phyloP scores from a whole-genome alignment of 1,140 invertebrate species.

The Stegodyphus dumicola region DNA sequence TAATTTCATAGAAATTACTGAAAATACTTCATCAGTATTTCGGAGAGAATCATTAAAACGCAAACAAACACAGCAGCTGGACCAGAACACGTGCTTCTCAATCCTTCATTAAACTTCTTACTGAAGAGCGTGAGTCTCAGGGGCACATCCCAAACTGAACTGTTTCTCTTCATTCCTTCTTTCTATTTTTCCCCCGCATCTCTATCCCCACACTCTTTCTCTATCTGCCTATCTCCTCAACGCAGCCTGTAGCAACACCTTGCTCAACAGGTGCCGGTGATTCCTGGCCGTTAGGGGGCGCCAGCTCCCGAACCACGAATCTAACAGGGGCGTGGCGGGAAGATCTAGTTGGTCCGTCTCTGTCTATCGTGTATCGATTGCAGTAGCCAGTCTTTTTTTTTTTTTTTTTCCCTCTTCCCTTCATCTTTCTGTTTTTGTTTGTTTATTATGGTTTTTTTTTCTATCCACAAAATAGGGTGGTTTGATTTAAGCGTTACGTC shows the following conservation, averaged over 20 bases:
- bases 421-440: slow-evolving; percentile 2
- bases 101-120: slow-evolving; percentile 48
- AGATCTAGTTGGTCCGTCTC: slow-evolving; percentile 50
- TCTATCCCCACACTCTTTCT: slow-evolving; percentile 19
- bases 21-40: neutral
- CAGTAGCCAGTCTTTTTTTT: slow-evolving; percentile 40
- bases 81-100: slow-evolving; percentile 36
- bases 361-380: slow-evolving; percentile 26
- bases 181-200: slow-evolving; percentile 27
- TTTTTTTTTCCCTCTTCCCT: neutral
- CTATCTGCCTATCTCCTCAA: slow-evolving; percentile 44
- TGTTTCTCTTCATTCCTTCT: slow-evolving; percentile 49
- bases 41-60: neutral
- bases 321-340: slow-evolving; percentile 32
- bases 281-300: slow-evolving; percentile 50
- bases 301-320: neutral
- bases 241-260: slow-evolving; percentile 48
- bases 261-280: slow-evolving; percentile 51
- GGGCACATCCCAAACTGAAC: slow-evolving; percentile 40
- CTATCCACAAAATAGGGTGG: neutral
- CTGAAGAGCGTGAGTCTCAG: slow-evolving; percentile 32
- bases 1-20: neutral
- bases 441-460: neutral
- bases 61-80: neutral
- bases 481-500: neutral